Evolutionary conservation across 2,113 vertebrate species (phyloP).

Genomic region (Carassius gibelio): DNA sequence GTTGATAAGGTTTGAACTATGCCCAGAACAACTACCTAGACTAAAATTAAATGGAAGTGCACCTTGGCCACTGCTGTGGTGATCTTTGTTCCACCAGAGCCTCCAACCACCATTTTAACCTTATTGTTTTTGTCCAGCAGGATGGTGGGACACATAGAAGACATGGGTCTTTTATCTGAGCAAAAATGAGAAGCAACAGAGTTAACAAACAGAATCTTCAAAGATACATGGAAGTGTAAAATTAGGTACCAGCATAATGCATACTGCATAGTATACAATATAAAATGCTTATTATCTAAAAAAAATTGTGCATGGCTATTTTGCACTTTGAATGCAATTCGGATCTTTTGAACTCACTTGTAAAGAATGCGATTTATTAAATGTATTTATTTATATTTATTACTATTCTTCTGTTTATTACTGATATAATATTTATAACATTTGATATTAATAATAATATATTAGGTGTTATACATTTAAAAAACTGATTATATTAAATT

Average conservation of each 20-base stretch:
- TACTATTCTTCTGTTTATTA: background rate
- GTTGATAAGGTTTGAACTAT: background rate
- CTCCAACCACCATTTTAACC: conserved; percentile 91
- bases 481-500: too few species aligned
- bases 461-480: too few species aligned
- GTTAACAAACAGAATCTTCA: background rate
- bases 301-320: too few species aligned
- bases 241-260: background rate
- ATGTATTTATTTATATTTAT: background rate
- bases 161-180: conserved; percentile 90
- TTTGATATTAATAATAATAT: background rate
- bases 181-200: background rate
- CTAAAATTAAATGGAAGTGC: conserved; percentile 39
- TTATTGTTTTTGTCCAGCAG: conserved; percentile 79
- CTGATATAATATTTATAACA: background rate
- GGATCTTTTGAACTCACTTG: too few species aligned
- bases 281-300: too few species aligned
- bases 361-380: too few species aligned
- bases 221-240: background rate
- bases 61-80: conserved; percentile 88
- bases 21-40: background rate
- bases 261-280: background rate
- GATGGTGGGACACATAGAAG: conserved; percentile 91
- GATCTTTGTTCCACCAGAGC: conserved; percentile 89
- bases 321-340: too few species aligned